Percentiles rank a stretch among this genome's conserved stretches.
These are phyloP conservation scores for Galerucella nymphaeae DNA, from an alignment of 2,888 invertebrate genomes.

Conservation along the genomic window DNA sequence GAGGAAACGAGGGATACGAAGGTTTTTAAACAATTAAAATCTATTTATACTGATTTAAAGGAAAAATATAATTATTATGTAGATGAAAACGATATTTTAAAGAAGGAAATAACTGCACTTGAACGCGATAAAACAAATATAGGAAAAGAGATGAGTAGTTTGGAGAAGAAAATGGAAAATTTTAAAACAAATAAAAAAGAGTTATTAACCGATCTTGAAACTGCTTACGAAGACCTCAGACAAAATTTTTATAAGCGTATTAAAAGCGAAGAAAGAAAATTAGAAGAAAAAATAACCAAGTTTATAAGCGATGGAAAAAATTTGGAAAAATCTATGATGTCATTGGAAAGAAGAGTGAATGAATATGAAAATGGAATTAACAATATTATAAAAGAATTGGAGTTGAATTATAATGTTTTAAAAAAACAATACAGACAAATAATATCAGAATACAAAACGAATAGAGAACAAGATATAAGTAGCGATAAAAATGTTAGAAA, in stretches of 20 bases:
- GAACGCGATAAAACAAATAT: not conserved
- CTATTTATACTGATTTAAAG: not conserved
- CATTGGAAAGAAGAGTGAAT: not conserved
- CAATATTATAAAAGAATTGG: not conserved
- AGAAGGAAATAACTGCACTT: not conserved
- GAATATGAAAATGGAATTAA: not conserved
- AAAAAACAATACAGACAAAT: not conserved
- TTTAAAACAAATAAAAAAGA: not conserved
- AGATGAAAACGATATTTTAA: not conserved
- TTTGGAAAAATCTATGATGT: not conserved
- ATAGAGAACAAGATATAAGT: not conserved
- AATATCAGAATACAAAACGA: not conserved
- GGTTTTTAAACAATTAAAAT: not conserved
- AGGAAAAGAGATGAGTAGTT: not conserved
- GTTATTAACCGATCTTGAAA: not conserved
- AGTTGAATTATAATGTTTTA: not conserved
- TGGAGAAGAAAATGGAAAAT: not conserved
- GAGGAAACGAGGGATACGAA: not conserved
- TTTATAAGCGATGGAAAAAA: not conserved
- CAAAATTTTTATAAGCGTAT: not conserved
- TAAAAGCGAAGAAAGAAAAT: not conserved
- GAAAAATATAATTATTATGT: not conserved
- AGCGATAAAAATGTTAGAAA: not conserved
- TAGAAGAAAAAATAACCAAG: not conserved
- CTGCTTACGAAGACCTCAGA: not conserved